A percentile compares a stretch with the other conserved stretches of the same genome.
Conservation (phyloP, 2,113 vertebrate species). For the Picathartes gymnocephalus region DNA sequence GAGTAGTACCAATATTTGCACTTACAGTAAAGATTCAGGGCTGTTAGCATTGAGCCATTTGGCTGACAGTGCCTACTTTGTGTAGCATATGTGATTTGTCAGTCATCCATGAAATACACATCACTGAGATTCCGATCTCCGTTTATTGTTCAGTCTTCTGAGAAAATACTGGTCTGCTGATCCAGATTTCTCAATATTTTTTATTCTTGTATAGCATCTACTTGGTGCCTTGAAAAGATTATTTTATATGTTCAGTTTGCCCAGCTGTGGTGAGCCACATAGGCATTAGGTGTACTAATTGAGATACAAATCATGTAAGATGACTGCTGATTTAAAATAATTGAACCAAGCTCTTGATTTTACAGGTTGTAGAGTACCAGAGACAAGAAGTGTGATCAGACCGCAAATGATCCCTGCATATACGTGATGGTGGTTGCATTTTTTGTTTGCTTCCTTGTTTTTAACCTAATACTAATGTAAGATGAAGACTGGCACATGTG, state of each 20-base stretch:
- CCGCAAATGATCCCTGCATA: not conserved
- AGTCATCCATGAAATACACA: conserved; percentile 11
- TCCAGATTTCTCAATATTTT: not conserved
- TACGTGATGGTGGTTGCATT: rapidly evolving
- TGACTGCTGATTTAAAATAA: not conserved
- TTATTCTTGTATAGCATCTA: not conserved
- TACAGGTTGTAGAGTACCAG: not conserved
- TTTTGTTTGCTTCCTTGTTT: not conserved
- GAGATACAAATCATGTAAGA: not conserved
- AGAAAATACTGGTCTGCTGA: not conserved
- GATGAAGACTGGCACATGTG: not conserved
- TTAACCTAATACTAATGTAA: not conserved
- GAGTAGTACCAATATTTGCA: conserved; percentile 4
- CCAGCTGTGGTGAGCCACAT: not conserved
- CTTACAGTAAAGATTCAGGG: conserved; percentile 1
- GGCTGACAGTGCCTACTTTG: conserved; percentile 30
- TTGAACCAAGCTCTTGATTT: not conserved
- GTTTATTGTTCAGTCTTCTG: not conserved
- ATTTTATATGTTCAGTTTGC: not conserved
- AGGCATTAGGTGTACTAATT: not conserved
- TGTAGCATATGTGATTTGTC: conserved; percentile 15
- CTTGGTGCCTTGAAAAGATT: not conserved
- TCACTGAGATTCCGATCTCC: not conserved
- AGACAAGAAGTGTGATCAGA: not conserved
- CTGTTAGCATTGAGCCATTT: conserved; percentile 26